Evolutionary conservation across 2,113 vertebrate species (phyloP).

Genomic region (Leucosticte australis): DNA sequence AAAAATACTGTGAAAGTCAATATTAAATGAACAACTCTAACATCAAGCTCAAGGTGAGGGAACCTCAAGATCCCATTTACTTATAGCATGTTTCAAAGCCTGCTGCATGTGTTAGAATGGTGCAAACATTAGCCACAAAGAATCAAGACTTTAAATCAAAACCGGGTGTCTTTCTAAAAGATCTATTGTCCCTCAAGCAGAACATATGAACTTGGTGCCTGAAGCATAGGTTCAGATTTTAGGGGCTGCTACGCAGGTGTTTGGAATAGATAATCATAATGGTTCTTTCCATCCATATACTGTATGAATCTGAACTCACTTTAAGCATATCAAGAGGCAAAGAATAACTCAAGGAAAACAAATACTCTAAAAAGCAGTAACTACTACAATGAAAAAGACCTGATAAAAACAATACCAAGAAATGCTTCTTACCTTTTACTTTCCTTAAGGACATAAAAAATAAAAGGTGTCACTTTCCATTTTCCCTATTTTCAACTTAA

Average conservation of each 20-base stretch:
- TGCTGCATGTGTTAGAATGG: neutral
- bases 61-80: neutral
- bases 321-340: neutral
- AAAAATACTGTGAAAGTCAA: neutral
- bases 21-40: neutral
- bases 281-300: neutral
- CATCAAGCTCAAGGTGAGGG: neutral
- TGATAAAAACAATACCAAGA: neutral
- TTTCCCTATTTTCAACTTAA: neutral
- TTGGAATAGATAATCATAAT: conserved; percentile 1
- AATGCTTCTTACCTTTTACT: neutral
- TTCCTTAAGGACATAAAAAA: neutral
- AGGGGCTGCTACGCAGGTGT: neutral
- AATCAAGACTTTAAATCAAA: conserved; percentile 11
- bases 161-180: neutral
- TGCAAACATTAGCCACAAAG: neutral
- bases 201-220: neutral
- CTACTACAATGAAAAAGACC: neutral
- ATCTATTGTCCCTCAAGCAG: neutral
- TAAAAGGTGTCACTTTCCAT: neutral
- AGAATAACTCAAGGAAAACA: neutral
- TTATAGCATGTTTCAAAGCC: neutral
- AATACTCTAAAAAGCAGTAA: neutral
- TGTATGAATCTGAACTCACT: neutral
- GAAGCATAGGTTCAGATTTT: conserved; percentile 5